Conservation (phyloP, 2,888 invertebrate genomes). For the Troides aeacus region DNA sequence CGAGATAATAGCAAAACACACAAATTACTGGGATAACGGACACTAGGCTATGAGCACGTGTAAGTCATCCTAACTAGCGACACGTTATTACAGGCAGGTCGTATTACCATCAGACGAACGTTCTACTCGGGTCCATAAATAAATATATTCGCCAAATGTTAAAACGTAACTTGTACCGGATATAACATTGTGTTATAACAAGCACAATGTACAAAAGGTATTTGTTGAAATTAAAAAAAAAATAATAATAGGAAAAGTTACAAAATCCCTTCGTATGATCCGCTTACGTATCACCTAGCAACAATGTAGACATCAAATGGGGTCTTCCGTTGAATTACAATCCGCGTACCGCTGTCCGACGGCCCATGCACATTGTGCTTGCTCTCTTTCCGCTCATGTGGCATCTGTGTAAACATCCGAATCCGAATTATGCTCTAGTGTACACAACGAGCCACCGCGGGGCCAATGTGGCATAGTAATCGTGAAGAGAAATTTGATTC, state of each 20-base stretch:
- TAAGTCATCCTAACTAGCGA: no score
- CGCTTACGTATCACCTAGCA: not conserved
- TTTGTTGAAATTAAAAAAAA: not conserved
- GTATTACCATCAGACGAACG: no score
- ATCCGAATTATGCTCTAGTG: constrained; percentile 1
- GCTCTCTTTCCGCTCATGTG: constrained; percentile 40
- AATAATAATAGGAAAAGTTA: not conserved
- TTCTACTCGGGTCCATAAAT: no score
- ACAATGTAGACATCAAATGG: not conserved
- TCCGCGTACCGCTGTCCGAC: constrained; percentile 23
- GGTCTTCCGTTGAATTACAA: constrained; percentile 18
- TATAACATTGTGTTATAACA: no score
- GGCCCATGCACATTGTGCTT: constrained; percentile 47
- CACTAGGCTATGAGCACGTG: no score
- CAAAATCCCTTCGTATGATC: not conserved
- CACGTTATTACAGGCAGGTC: no score
- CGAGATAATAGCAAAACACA: no score
- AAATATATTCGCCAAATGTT: no score
- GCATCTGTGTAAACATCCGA: constrained; percentile 38
- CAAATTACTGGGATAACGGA: no score
- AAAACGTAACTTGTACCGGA: no score
- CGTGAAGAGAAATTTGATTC: constrained; percentile 7
- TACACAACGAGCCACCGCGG: constrained; percentile 6
- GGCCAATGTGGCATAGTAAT: constrained; percentile 9
- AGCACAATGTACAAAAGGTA: no score